Percentiles rank a stretch among this genome's conserved stretches.
These are phyloP conservation scores for Ploceus nigricollis DNA, from an alignment of 2,113 vertebrate species.

Conservation along the genomic window DNA sequence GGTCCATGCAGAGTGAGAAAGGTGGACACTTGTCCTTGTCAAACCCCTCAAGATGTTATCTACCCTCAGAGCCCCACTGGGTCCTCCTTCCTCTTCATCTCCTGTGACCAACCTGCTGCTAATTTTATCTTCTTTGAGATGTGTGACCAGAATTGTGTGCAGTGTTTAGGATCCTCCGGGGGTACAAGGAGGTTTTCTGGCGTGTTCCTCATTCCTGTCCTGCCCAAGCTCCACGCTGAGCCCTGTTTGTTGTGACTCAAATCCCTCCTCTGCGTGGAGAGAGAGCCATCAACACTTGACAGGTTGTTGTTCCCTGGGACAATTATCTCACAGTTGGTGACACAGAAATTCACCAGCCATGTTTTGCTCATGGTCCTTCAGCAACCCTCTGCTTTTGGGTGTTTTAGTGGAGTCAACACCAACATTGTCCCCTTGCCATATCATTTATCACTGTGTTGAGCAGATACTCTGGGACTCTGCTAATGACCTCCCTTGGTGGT, in stretches of 20 bases:
- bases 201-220: neutral
- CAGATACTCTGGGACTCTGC: neutral
- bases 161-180: neutral
- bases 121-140: neutral
- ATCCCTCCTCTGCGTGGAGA: neutral
- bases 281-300: neutral
- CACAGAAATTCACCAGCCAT: neutral
- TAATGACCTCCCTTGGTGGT: neutral
- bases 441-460: neutral
- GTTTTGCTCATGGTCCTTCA: neutral
- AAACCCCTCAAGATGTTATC: neutral
- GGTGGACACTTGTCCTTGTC: neutral
- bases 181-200: neutral
- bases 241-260: neutral
- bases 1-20: neutral
- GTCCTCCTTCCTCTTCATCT: neutral
- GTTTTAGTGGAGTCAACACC: neutral
- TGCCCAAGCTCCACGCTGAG: neutral
- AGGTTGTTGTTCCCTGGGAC: neutral
- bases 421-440: neutral
- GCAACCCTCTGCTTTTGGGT: neutral
- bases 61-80: neutral
- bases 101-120: neutral
- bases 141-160: accelerated
- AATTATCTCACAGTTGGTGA: neutral